phyloP scores from a whole-genome alignment of 1,140 invertebrate species.

The Drosophila nigrodunni region DNA sequence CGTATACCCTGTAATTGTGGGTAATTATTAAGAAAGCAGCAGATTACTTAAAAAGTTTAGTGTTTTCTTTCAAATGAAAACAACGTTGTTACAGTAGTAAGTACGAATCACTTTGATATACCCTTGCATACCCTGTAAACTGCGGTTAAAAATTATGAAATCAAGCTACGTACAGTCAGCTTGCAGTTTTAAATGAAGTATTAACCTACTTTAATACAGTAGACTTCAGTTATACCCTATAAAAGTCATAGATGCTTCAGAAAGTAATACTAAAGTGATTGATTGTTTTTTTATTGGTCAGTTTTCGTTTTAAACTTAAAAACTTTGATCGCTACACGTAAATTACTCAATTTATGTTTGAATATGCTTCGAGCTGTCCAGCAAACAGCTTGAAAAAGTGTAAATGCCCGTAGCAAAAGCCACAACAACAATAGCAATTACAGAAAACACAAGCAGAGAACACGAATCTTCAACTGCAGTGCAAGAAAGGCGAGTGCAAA shows the following conservation, averaged over 20 bases:
- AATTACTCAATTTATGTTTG: no score
- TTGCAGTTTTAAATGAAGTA: no score
- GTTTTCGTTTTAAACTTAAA: no score
- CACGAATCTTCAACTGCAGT: conserved; percentile 44
- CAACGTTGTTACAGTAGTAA: no score
- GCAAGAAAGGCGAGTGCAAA: neutral
- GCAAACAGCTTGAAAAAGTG: conserved; percentile 14
- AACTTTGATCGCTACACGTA: no score
- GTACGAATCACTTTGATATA: neutral
- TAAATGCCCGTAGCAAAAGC: neutral
- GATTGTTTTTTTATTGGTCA: no score
- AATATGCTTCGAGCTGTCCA: no score
- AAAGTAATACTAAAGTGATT: no score
- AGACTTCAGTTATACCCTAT: no score
- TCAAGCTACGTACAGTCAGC: neutral
- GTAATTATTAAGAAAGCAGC: neutral
- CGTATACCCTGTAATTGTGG: neutral
- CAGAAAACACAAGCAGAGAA: conserved; percentile 25
- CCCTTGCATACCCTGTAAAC: conserved; percentile 1
- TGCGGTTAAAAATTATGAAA: neutral
- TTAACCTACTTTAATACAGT: no score
- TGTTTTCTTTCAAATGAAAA: no score
- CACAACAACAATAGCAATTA: conserved; percentile 33
- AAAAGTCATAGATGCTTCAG: no score
- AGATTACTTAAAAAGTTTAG: neutral